Base-by-base conservation (phyloP, 35 echinoderm and acorn worm species). In the Anneissia japonica region DNA sequence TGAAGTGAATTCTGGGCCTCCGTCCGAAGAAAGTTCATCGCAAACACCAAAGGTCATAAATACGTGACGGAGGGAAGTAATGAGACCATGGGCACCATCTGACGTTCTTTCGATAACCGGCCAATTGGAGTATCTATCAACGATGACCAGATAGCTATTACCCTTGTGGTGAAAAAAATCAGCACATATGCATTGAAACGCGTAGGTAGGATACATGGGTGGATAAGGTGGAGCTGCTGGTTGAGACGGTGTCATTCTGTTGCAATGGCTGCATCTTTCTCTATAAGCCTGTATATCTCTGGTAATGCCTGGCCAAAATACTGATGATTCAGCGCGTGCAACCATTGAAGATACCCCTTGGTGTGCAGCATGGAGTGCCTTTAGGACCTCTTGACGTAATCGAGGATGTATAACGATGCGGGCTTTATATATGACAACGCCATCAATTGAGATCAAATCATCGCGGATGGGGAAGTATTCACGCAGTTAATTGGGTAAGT, bases 211-310 rank as follows among this genome's bases (percentile, higher is more conserved):
- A 30, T 28, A 34, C n/a, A 75, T 75, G 5, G 26, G 74, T n/a
- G 74, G 74, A 83, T 30, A 38, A 30, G 74, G 74, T 34, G 74
- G 74, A 9, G 74, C 74, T 34, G 40, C 74, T 9, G 74, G 74
- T 26, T 75, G 74, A 30, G 74, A 75, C 32, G 74, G 74, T 75
- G 74, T 34, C 74, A 75, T 75, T n/a, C 74, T 30, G 74, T 75
- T 28, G 26, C 26, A 75, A 26, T 75, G 4, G 9, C n/a, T 34
- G 26, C 74, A 75, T 28, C 32, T 75, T 9, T 75, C 32, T 34
- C 32, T 28, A 75, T 30, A 30, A 75, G n/a, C 74, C 26, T 34
- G 26, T 9, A 75, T 75, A 75, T 75, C 74, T 9, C 12, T n/a
- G 12, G 51, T 13, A 12, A 64, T 64, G n/a, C 51, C 51, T 64